Evolutionary conservation across 30 jellyfish, hydroid and myxozoan species (phyloP), one percentile per base, ranked within the genome.

Genomic region (Chrysaora quinquecirrha): DNA sequence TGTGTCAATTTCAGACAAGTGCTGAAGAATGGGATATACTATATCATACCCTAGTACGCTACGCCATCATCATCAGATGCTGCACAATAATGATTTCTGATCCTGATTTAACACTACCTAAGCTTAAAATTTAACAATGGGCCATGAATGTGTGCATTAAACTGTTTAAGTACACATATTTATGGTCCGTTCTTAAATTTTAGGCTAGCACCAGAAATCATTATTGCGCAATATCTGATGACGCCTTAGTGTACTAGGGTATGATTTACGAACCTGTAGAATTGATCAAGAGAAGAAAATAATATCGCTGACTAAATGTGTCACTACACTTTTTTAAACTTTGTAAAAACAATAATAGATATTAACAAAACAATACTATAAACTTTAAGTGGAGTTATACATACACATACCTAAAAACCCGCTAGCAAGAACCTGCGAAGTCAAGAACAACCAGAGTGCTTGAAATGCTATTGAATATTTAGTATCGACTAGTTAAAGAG

Each of bases 241-340:
- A 52, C 68, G 68, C 68, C 68, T 52, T 52, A 52, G 68, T 19
- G 68, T 52, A 52, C 68, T 52, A 52, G 24, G 68, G 68, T 52
- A 52, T 52, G 68, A 52, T 52, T 52, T 52, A 52, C 68, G 68
- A 52, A 52, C 68, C 68, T 52, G 68, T 52, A 52, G 68, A 52
- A 52, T 52, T 52, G 68, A 52, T 52, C 29, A 52, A 52, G 68
- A 52, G 68, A 52, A 52, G 68, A 52, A 52, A 52, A 52, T 52
- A 52, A 52, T 52, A 52, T 52, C 68, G 68, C 68, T 52, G 68
- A 52, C 68, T 52, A 52, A 52, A 52, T 52, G 68, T 52, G 68
- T 52, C 68, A 52, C 68, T 52, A 19, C 68, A 52, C 68, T 52
- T 52, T 52, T 52, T 52, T 52, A 52, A 52, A 52, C 68, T 52